phyloP scores from a whole-genome alignment of 1,140 invertebrate species.

The Drosophila triauraria region DNA sequence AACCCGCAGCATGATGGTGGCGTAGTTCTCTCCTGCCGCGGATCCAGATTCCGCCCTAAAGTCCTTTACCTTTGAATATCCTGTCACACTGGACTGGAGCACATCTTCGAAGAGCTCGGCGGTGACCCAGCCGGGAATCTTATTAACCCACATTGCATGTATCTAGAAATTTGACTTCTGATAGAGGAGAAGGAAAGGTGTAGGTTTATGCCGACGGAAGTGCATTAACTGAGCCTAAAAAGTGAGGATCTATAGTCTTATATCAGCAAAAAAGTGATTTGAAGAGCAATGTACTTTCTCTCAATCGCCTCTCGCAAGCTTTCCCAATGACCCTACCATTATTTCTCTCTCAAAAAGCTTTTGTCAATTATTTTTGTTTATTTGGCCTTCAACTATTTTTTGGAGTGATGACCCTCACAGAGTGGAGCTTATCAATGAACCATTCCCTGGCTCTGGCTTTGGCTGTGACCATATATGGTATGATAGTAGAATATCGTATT shows the following conservation, averaged over 20 bases:
- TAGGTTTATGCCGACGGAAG: no score
- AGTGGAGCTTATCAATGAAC: neutral
- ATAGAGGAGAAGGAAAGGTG: no score
- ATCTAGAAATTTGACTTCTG: neutral
- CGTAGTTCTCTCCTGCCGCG: conserved; percentile 70
- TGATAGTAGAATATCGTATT: no score
- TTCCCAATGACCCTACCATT: neutral
- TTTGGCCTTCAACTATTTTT: conserved; percentile 5
- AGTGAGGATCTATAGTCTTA: neutral
- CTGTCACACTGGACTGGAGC: conserved; percentile 48
- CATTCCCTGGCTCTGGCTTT: no score
- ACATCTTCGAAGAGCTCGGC: conserved; percentile 58
- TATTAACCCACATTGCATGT: conserved; percentile 40
- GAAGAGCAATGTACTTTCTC: neutral
- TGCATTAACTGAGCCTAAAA: neutral
- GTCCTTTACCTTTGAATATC: conserved; percentile 56
- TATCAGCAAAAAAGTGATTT: neutral
- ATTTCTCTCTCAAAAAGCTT: conserved; percentile 12
- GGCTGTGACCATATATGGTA: neutral
- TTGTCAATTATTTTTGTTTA: neutral
- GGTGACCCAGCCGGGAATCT: conserved; percentile 63
- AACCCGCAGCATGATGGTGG: conserved; percentile 60
- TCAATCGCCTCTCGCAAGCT: conserved; percentile 3
- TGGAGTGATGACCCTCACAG: neutral
- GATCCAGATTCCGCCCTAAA: conserved; percentile 54